A percentile compares a stretch with the other conserved stretches of the same genome.
Evolutionary conservation across 2,888 invertebrate genomes (phyloP).

Genomic region (Campopleginae sp.): DNA sequence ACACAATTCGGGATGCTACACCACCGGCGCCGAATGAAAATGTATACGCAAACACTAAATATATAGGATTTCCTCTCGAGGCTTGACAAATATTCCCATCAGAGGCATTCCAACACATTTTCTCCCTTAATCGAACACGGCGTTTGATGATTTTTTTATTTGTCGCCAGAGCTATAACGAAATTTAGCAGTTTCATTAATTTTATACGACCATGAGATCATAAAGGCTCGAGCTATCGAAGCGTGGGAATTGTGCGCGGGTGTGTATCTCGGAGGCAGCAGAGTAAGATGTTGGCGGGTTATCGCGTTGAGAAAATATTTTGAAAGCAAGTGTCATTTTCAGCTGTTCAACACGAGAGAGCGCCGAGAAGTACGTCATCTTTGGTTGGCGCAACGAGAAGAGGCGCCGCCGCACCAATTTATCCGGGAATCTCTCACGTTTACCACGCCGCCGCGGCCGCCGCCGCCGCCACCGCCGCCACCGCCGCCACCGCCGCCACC

Average conservation of each 20-base stretch:
- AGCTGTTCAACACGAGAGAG: constrained; percentile 97
- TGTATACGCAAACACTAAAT: constrained; percentile 13
- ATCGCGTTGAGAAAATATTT: constrained; percentile 62
- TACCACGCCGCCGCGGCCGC: constrained; percentile 78
- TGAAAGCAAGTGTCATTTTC: constrained; percentile 77
- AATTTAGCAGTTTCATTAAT: too few relatives aligned
- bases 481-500: constrained; percentile 75
- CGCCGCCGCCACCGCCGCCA: too few relatives aligned
- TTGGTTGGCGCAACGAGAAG: constrained; percentile 84
- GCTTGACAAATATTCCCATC: constrained; percentile 41
- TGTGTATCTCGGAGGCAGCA: constrained; percentile 16
- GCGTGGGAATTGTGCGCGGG: too few relatives aligned
- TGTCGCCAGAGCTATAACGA: too few relatives aligned
- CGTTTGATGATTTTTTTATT: too few relatives aligned
- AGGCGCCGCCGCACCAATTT: constrained; percentile 80
- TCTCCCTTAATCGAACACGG: too few relatives aligned
- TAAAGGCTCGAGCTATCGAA: too few relatives aligned
- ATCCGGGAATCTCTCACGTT: constrained; percentile 82
- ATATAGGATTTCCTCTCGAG: constrained; percentile 12
- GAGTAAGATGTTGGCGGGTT: constrained; percentile 42
- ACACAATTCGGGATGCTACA: constrained; percentile 16
- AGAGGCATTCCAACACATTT: constrained; percentile 1
- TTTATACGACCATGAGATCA: too few relatives aligned
- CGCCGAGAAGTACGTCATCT: constrained; percentile 87
- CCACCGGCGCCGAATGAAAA: constrained; percentile 32